These are phyloP conservation scores for Athripsodes cinereus DNA, from an alignment of 2,888 invertebrate genomes.

Conservation along the genomic window DNA sequence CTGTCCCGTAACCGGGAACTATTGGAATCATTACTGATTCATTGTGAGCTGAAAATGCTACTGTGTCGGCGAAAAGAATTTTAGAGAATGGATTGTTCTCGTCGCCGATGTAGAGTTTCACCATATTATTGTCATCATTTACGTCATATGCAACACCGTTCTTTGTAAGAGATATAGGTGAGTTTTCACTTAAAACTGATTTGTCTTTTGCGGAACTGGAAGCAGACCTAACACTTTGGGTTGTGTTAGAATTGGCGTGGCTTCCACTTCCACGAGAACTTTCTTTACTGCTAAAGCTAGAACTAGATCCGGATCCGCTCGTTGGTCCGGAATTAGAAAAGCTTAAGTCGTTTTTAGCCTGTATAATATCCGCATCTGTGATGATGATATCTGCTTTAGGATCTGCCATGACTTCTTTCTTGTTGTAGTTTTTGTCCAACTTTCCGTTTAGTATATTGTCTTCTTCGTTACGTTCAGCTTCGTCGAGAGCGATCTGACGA, in stretches of 20 bases:
- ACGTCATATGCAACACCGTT: slow-evolving; percentile 29
- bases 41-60: slow-evolving; percentile 45
- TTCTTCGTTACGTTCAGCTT: slow-evolving; percentile 43
- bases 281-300: slow-evolving; percentile 44
- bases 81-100: slow-evolving; percentile 43
- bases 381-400: slow-evolving; percentile 36
- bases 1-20: slow-evolving; percentile 20
- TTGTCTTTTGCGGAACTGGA: slow-evolving; percentile 26
- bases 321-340: slow-evolving; percentile 45
- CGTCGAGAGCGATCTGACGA: slow-evolving; percentile 35
- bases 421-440: slow-evolving; percentile 43
- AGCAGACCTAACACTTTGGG: slow-evolving; percentile 22
- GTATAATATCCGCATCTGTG: slow-evolving; percentile 15
- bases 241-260: slow-evolving; percentile 44
- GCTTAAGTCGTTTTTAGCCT: slow-evolving; percentile 28
- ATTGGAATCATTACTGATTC: slow-evolving; percentile 44
- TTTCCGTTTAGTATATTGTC: slow-evolving; percentile 45
- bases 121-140: slow-evolving; percentile 44
- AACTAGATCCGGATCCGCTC: slow-evolving; percentile 42
- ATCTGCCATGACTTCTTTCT: slow-evolving; percentile 33
- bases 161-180: slow-evolving; percentile 27
- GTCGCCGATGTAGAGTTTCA: slow-evolving; percentile 45
- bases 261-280: slow-evolving; percentile 42
- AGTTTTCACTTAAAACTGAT: slow-evolving; percentile 33
- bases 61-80: slow-evolving; percentile 43